Evolutionary conservation across 2,797 vertebrate species (phyloP).

Genomic region (Sebastes baramenuke): DNA sequence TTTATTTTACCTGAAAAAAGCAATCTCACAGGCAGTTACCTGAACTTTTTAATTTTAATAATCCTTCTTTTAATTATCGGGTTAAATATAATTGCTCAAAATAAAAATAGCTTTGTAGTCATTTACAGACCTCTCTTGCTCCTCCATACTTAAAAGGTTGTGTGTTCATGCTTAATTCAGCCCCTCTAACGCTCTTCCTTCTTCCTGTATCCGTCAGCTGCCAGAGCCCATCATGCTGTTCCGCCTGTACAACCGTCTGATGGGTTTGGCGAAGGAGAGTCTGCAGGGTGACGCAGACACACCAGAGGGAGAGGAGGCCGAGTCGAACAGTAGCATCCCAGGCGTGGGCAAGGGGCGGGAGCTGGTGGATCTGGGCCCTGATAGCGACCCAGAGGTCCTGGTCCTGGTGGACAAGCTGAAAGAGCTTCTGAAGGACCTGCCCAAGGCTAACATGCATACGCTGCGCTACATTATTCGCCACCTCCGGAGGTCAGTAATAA

Average conservation of each 20-base stretch:
- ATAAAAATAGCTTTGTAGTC: neutral
- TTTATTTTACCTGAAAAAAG: neutral
- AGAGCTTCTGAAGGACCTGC: slow-evolving; percentile 87
- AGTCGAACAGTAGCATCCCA: slow-evolving; percentile 22
- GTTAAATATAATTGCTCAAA: no score
- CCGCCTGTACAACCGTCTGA: slow-evolving; percentile 90
- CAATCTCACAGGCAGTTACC: neutral
- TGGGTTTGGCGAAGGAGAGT: slow-evolving; percentile 96
- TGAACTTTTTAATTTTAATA: neutral
- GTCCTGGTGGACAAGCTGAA: slow-evolving; percentile 85
- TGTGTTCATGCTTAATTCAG: neutral
- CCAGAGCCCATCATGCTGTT: slow-evolving; percentile 95
- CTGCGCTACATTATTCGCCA: slow-evolving; percentile 90
- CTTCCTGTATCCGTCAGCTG: slow-evolving; percentile 69
- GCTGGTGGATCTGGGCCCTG: slow-evolving; percentile 80
- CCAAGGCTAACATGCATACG: slow-evolving; percentile 85
- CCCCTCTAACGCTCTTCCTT: neutral
- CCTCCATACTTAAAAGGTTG: neutral
- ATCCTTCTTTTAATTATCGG: neutral
- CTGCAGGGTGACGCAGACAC: slow-evolving; percentile 79
- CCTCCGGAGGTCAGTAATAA: slow-evolving; percentile 85
- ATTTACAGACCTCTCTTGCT: neutral
- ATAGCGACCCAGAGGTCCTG: slow-evolving; percentile 80
- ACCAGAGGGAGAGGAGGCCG: slow-evolving; percentile 69
- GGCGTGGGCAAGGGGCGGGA: slow-evolving; percentile 65